Evolutionary conservation across 2,888 invertebrate species (phyloP).

Genomic region (Dicycla oo): DNA sequence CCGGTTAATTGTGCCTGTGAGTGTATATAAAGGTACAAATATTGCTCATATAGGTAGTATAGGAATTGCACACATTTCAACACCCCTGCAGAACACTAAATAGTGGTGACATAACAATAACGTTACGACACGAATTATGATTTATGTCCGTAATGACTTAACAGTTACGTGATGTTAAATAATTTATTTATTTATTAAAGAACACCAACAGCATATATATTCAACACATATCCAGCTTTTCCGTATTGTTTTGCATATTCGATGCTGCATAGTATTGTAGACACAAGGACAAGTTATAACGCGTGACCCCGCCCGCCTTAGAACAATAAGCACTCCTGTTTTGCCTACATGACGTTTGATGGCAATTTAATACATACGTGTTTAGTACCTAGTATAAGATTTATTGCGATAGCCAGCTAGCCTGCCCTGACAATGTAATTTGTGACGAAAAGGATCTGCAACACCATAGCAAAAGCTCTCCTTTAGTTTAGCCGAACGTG

Average conservation of each 20-base stretch:
- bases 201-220: too few relatives aligned
- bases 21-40: too few relatives aligned
- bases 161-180: conserved; percentile 20
- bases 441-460: neutral
- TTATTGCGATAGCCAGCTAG: neutral
- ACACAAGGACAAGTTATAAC: neutral
- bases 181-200: too few relatives aligned
- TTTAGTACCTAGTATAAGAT: too few relatives aligned
- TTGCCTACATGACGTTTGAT: neutral
- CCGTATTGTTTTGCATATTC: conserved; percentile 18
- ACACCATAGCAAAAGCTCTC: neutral
- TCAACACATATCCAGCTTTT: conserved; percentile 17
- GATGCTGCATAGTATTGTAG: conserved; percentile 1
- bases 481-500: neutral
- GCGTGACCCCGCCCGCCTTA: too few relatives aligned
- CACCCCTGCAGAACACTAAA: conserved; percentile 6
- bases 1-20: too few relatives aligned
- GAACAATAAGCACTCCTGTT: neutral
- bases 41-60: too few relatives aligned
- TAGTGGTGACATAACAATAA: neutral
- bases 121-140: conserved; percentile 9
- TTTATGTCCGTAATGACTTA: conserved; percentile 15
- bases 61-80: conserved; percentile 19
- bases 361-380: neutral
- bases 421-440: neutral